phyloP scores from a whole-genome alignment of 2,797 vertebrate species.

The Eospalax fontanierii region DNA sequence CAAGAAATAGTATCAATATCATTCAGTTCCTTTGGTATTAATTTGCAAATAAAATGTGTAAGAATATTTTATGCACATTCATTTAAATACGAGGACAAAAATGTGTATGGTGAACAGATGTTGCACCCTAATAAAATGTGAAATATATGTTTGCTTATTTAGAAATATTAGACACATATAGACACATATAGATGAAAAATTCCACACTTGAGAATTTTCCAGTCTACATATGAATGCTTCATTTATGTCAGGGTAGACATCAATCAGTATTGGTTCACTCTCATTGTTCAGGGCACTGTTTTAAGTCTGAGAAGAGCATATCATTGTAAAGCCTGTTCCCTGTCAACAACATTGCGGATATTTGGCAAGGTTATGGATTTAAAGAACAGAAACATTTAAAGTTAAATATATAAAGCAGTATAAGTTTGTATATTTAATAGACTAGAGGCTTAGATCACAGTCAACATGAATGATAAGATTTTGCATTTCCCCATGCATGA shows the following conservation, averaged over 20 bases:
- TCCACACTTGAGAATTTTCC: not conserved
- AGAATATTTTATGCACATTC: not conserved
- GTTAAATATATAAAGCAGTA: not conserved
- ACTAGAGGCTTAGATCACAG: slow-evolving; percentile 26
- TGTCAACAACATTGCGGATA: not conserved
- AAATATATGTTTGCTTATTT: not conserved
- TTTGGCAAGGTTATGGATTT: not conserved
- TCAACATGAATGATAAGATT: slow-evolving; percentile 41
- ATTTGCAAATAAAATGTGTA: slow-evolving; percentile 1
- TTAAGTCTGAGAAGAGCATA: not conserved
- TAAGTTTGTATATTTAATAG: slow-evolving; percentile 4
- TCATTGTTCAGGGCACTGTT: not conserved
- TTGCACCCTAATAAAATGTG: not conserved
- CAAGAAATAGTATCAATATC: not conserved
- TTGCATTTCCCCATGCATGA: not conserved
- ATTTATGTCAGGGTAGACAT: not conserved
- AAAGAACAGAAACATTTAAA: not conserved
- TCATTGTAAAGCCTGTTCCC: not conserved
- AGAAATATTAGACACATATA: not conserved
- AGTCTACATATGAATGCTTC: not conserved
- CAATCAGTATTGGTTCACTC: not conserved
- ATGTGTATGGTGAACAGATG: not conserved
- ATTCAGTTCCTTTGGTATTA: not conserved
- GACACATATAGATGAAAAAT: not conserved
- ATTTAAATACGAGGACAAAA: slow-evolving; percentile 16